phyloP scores from a whole-genome alignment of 1,140 invertebrate genomes.

The Steinernema khuongi region DNA sequence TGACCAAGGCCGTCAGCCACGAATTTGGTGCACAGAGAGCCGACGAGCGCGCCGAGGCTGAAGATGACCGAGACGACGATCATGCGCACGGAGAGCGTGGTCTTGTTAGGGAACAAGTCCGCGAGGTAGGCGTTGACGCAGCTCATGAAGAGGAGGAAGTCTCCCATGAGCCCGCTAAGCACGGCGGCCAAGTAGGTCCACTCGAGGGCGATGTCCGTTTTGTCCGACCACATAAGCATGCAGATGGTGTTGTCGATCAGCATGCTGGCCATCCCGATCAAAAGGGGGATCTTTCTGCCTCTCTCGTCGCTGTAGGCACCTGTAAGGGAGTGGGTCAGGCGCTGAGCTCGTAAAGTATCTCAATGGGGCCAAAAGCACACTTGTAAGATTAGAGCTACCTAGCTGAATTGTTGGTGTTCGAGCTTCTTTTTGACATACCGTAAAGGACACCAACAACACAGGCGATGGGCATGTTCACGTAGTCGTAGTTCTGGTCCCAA shows the following conservation, averaged over 20 bases:
- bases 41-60: constrained; percentile 18
- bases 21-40: constrained; percentile 26
- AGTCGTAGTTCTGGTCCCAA: constrained; percentile 41
- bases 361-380: background rate
- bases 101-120: constrained; percentile 34
- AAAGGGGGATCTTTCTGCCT: constrained; percentile 32
- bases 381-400: background rate
- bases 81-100: constrained; percentile 37
- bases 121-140: constrained; percentile 39
- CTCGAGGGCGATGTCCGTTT: constrained; percentile 33
- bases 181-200: constrained; percentile 30
- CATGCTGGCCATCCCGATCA: constrained; percentile 28
- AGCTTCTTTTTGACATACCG: constrained; percentile 23
- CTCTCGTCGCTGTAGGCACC: constrained; percentile 37
- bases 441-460: constrained; percentile 38
- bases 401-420: background rate
- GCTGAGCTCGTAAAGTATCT: background rate
- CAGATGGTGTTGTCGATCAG: constrained; percentile 28
- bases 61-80: constrained; percentile 38
- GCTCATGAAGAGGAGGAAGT: constrained; percentile 36
- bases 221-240: constrained; percentile 37
- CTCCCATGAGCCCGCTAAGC: constrained; percentile 29
- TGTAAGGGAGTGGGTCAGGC: constrained; percentile 8
- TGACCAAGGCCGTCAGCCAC: constrained; percentile 24
- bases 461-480: constrained; percentile 36